Evolutionary conservation across 2,888 invertebrate genomes (phyloP), one percentile per base, ranked within the genome.

Genomic region (Drosophila birchii): DNA sequence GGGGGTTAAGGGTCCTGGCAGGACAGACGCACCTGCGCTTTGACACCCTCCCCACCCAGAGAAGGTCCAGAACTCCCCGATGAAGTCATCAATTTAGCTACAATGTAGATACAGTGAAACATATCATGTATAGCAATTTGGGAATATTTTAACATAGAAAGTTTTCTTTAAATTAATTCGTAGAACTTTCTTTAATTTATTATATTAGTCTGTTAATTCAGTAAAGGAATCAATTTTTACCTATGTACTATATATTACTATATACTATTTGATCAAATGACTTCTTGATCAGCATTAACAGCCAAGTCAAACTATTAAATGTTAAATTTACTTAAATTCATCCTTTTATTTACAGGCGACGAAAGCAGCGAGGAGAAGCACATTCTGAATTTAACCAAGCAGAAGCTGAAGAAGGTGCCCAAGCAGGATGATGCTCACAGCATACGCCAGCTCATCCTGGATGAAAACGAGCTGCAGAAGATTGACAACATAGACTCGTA

Each of bases 401-500:
- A 95, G 93, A 95, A 95, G 90, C 93, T 97, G 82, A 97, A 96
- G 92, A 97, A 96, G 94, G 94, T 97, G 88, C 96, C 96, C 89
- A 94, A 95, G 76, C 93, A 94, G 61, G 95, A 95, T 71, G 95
- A 96, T 92, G 94, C 95, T 34, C 94, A 95, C 90, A 93, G 94
- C 75, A 94, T 96, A 88, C 95, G 95, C 73, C 95, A 94, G 81
- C 93, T 97, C 81, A 95, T 96, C 81, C 94, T 97, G 58, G 97
- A 98, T 91, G 96, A 97, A 90, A 98, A 98, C 94, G 96, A 97
- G 91, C 93, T 98, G 74, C 96, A 96, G 89, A 95, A 97, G 84
- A 94, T 98, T 86, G 98, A 98, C 92, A 97, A 97, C 92, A 95
- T 98, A 80, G 97, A 97, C 87, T 95, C 96, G 34, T 97, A 96